phyloP scores from a whole-genome alignment of 2,888 invertebrate genomes.

The Lithophane leautieri region DNA sequence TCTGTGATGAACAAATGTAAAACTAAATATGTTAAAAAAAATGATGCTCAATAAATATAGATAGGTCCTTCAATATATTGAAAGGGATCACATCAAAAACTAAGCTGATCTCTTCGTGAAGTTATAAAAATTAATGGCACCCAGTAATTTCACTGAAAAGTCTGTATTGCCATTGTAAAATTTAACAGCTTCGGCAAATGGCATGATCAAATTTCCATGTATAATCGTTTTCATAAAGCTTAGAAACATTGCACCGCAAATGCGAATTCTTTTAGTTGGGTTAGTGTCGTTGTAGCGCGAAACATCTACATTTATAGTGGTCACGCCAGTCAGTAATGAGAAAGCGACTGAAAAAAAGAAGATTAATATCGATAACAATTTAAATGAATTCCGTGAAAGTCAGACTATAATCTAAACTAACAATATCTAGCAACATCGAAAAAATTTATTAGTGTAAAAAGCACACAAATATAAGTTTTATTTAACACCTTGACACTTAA shows the following conservation, averaged over 20 bases:
- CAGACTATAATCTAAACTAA: background rate
- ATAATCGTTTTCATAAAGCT: background rate
- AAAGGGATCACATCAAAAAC: slow-evolving; percentile 2
- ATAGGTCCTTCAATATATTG: no score
- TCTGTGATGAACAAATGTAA: no score
- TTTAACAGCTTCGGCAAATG: background rate
- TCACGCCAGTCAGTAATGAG: background rate
- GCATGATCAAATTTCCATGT: background rate
- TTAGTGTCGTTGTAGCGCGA: no score
- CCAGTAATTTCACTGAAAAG: background rate
- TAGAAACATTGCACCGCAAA: background rate
- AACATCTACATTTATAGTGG: no score
- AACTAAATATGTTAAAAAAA: no score
- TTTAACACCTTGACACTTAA: background rate
- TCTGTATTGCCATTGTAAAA: slow-evolving; percentile 7
- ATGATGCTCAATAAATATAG: no score
- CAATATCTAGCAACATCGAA: background rate
- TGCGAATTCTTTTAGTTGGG: background rate
- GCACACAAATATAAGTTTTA: background rate
- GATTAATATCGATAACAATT: background rate
- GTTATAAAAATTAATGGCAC: slow-evolving; percentile 18
- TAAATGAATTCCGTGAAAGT: background rate
- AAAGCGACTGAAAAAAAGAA: background rate
- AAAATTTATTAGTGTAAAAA: background rate
- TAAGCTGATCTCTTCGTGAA: background rate